These are phyloP conservation scores for Polydrusus pterygomalis DNA, from an alignment of 2,888 invertebrate species.

Conservation along the genomic window DNA sequence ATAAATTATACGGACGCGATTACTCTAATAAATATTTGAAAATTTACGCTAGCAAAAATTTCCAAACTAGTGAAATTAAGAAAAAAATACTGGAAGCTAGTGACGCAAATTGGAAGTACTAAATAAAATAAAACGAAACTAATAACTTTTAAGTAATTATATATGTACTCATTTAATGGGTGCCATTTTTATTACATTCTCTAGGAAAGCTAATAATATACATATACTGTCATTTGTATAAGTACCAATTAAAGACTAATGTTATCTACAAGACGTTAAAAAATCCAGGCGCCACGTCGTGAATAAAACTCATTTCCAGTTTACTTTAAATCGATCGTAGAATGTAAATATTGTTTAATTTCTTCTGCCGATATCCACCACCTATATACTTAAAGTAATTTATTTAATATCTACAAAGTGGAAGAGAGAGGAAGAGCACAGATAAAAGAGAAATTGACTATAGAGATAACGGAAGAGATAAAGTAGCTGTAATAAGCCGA, in stretches of 20 bases:
- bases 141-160: constrained; percentile 3
- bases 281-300: constrained; percentile 44
- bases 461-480: neutral
- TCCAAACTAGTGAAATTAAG: too few species aligned
- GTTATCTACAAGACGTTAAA: constrained; percentile 38
- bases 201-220: constrained; percentile 42
- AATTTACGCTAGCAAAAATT: too few species aligned
- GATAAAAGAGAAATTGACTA: neutral
- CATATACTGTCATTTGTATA: constrained; percentile 35
- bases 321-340: constrained; percentile 35
- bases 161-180: constrained; percentile 21
- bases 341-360: constrained; percentile 30
- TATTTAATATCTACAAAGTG: neutral
- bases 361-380: constrained; percentile 27
- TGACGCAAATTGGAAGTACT: too few species aligned
- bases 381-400: constrained; percentile 20
- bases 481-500: too few species aligned
- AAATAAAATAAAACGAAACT: too few species aligned
- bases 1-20: too few species aligned
- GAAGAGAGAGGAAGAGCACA: neutral
- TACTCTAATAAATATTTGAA: too few species aligned
- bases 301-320: constrained; percentile 45
- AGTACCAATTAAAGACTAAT: constrained; percentile 46
- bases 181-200: constrained; percentile 40
- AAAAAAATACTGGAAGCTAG: too few species aligned